Evolutionary conservation across 2,888 invertebrate genomes (phyloP), one percentile per base, ranked within the genome.

Genomic region (Saturnia japonica): DNA sequence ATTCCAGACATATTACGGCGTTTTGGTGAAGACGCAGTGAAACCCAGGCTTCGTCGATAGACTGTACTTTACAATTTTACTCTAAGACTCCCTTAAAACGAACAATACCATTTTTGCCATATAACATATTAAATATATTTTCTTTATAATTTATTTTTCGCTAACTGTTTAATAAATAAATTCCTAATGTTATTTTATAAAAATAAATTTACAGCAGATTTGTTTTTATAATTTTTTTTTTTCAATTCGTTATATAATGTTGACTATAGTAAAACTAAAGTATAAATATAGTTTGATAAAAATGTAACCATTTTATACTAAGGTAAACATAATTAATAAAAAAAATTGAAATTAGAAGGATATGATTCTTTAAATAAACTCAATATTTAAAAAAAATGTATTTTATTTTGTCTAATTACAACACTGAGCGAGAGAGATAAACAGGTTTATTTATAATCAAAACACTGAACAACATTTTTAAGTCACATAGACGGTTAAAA

Each of bases 1-100:
- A 80, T 85, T 6, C 85, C 85, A 0, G 74, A 81, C 0, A 79
- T 85, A 68, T 83, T 78, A 76, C 77, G 76, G 40, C 76, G 85
- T 42, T 80, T 83, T 73, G 84, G 82, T 22, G 74, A 76, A 11
- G 69, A 68, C 12, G 47, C 60, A 47, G 68, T 51, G n/a, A 74
- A 68, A 70, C 73, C 73, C 12, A 62, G 54, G 16, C 71, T 66
- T 8, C 43, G 69, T 8, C 43, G 69, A 72, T 67, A 68, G 47
- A 43, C 6, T 14, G 34, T 34, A 34, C 22, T n/a, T 54, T 25
- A 6, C 22, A 8, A 42, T 67, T 54, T 43, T 70, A 67, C 34
- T 8, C 47, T 1, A 8, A 11, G 22, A 54, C 11, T 54, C 22
- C 54, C 22, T 11, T 19, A 47, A 47, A 47, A 47, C 19, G 34